Conservation (phyloP, 2,797 vertebrate genomes). For the Toxotes lorentzi region DNA sequence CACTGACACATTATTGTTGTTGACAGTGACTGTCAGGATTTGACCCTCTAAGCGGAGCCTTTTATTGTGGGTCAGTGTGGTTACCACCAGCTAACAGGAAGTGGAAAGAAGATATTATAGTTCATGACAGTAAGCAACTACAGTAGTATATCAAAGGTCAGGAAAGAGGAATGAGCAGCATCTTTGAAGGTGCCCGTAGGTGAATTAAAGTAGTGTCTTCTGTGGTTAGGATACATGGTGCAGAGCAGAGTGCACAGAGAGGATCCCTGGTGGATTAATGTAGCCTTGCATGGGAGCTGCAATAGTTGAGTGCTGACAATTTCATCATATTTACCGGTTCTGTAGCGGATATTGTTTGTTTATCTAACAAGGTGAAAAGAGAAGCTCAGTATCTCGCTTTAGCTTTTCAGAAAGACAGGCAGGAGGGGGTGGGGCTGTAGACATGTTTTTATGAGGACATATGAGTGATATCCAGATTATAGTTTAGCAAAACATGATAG, state of each 20-base stretch:
- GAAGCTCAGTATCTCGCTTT: not conserved
- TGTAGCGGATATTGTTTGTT: not conserved
- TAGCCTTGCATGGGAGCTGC: not conserved
- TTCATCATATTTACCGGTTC: slow-evolving; percentile 9
- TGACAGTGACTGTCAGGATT: not conserved
- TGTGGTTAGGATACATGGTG: too few species aligned
- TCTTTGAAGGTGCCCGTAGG: not conserved
- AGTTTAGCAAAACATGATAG: slow-evolving; percentile 2
- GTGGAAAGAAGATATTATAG: not conserved
- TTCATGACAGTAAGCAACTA: not conserved
- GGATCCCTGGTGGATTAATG: not conserved
- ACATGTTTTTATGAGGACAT: not conserved
- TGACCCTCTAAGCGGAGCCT: not conserved
- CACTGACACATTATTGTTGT: too few species aligned
- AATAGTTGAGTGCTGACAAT: not conserved
- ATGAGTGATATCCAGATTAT: not conserved
- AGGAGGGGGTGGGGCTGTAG: not conserved
- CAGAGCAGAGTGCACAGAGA: too few species aligned
- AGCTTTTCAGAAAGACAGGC: not conserved
- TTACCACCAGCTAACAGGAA: slow-evolving; percentile 13
- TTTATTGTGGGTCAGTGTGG: not conserved
- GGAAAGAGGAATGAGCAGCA: not conserved
- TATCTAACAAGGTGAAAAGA: not conserved
- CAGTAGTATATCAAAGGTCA: not conserved
- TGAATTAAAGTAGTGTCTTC: not conserved